Base-by-base conservation (phyloP, 2,113 vertebrate genomes). In the Uria aalge region DNA sequence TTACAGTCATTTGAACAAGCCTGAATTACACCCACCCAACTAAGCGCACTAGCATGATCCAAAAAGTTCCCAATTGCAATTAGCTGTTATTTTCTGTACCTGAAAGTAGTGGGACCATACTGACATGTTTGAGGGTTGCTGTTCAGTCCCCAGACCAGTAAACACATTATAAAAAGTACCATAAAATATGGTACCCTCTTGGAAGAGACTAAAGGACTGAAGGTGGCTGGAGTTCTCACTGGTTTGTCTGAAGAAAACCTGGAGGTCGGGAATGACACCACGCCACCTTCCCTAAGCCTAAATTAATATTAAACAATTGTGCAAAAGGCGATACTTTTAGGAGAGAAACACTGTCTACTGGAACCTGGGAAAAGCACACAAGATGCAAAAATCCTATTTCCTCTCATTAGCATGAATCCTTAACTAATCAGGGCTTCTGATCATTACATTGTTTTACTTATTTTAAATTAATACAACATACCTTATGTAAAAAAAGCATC, bases 1-100 rank as follows among this genome's bases (percentile, higher is more conserved):
- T 95, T 94, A 87, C 30, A 92, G 68, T 81, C 34, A 94, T 92
- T 74, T 84, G 64, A 94, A 84, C 56, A 91, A 89, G 88, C 6
- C 21, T 82, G 86, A 85, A 89, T 78, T 87, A 91, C 53, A 95
- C 47, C 68, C 80, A 89, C 84, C 73, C 86, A 89, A 85, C 92
- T 84, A 82, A 88, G 83, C 19, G 20, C 10, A 66, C 36, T 38
- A 95, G 56, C 55, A 67, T 3, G 10, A 76, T 75, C 68, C 41
- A 81, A 23, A 71, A 91, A 77, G 20, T 48, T 84, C 10, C 23
- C 34, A 48, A 7, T 5, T 82, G n/a, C 53, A 88, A 41, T 62
- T 48, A 76, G 62, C 23, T 91, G 17, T n/a, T 84, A 27, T 41
- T 72, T 62, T 30, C 73, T n/a, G 22, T 23, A 45, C 38, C 38